phyloP scores from a whole-genome alignment of 2,113 vertebrate genomes.

The Pavo muticus region DNA sequence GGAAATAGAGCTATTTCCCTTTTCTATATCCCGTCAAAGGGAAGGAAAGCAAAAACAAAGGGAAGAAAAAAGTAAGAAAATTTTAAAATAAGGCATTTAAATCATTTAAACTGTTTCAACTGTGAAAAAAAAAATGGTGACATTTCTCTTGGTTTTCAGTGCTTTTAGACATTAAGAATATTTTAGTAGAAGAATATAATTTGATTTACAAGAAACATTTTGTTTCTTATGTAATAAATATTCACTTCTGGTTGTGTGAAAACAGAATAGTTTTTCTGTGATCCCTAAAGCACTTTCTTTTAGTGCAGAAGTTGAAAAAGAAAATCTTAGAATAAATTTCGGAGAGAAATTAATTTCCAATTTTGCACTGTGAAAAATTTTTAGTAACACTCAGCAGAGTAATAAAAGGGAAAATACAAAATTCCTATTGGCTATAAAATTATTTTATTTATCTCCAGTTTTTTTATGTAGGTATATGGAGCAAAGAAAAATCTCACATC shows the following conservation, averaged over 20 bases:
- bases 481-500: background rate
- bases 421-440: background rate
- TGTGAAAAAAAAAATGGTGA: background rate
- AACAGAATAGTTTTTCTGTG: background rate
- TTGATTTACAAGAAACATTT: background rate
- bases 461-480: background rate
- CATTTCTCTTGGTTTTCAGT: background rate
- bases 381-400: background rate
- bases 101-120: background rate
- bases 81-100: background rate
- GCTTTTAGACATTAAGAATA: background rate
- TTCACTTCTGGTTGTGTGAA: background rate
- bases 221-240: background rate
- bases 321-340: background rate
- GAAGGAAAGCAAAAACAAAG: background rate
- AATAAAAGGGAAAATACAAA: background rate
- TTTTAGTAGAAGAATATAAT: background rate
- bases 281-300: background rate
- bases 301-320: background rate
- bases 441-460: background rate
- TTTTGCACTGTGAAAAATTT: background rate
- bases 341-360: background rate
- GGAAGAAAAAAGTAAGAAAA: rapidly evolving
- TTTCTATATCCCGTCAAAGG: background rate
- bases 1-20: background rate